Evolutionary conservation across 2,797 vertebrate species (phyloP).

Genomic region (Xiphorhynchus erythropygius): DNA sequence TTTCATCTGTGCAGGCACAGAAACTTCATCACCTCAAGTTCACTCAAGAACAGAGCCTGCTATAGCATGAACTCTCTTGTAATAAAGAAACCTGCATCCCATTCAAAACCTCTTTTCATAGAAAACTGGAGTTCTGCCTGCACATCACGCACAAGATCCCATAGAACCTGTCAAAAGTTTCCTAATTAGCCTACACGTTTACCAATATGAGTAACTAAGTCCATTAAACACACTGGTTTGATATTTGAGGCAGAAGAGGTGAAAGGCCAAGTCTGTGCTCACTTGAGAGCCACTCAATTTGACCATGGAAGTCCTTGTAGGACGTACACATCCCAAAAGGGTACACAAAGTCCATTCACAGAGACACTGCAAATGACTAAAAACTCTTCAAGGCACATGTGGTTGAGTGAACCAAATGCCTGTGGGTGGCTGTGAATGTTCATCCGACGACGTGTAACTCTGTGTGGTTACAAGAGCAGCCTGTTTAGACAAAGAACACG

Average conservation of each 20-base stretch:
- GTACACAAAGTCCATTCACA: neutral
- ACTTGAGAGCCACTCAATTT: neutral
- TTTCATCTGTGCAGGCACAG: neutral
- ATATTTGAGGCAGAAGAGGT: neutral
- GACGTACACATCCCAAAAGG: neutral
- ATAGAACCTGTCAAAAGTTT: neutral
- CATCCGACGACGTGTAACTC: neutral
- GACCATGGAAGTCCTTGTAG: neutral
- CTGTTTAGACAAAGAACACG: neutral
- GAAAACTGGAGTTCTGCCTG: neutral
- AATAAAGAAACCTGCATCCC: neutral
- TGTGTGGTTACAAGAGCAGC: neutral
- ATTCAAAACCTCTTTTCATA: neutral
- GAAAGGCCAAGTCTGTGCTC: neutral
- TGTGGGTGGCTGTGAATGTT: neutral
- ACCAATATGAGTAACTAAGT: neutral
- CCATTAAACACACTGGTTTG: neutral
- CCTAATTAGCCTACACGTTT: neutral
- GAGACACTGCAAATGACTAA: neutral
- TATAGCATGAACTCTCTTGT: neutral
- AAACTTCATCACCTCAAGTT: neutral
- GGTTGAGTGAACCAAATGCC: slow-evolving; percentile 12
- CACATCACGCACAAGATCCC: neutral
- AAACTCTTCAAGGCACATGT: neutral
- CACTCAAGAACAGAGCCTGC: neutral